Base-by-base conservation (phyloP, 2,797 vertebrate genomes). In the Pyrocephalus nanus region DNA sequence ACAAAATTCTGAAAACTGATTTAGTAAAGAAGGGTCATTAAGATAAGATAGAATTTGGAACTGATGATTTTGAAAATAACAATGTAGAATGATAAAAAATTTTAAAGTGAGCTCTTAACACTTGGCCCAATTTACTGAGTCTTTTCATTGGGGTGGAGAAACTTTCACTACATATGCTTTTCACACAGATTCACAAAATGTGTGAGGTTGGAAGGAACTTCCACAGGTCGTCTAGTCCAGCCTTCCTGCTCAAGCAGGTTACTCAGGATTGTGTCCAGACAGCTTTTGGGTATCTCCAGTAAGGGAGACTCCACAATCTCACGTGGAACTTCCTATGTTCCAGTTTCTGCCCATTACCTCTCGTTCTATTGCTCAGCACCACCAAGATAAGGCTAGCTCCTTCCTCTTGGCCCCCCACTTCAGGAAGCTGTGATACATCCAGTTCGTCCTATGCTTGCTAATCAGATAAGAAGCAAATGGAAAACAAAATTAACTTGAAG, bases 321-420 rank as follows among this genome's bases (percentile, higher is more conserved):
- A 64, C 9, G n/a, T 45, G 29, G 20, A 58, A 34, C 7, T 71
- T 70, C 25, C n/a, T 34, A 17, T 45, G 36, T 26, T 58, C 45
- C 20, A 22, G 14, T 40, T 51, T 64, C 71, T 51, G n/a, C 51
- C 38, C 20, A 5, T 16, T 57, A 23, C 20, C 50, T 71, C 43
- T 76, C 0, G 0, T 40, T 34, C 15, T 22, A 19, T 26, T 51
- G 65, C 43, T 76, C 0, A 0, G 7, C 58, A 40, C 29, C 38
- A 30, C 25, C 8, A 21, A 71, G 64, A 26, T 8, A 22, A 71
- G 21, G 25, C 51, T 77, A 38, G 25, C n/a, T 71, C 45, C 43
- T 64, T 83, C 38, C 65, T 64, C 57, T 57, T 83, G 72, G 72
- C 65, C 6, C 25, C 25, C 30, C 38, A 26, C n/a, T 71, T 58